Base-by-base conservation (phyloP, 2,797 vertebrate genomes). In the Austrolebias charrua region DNA sequence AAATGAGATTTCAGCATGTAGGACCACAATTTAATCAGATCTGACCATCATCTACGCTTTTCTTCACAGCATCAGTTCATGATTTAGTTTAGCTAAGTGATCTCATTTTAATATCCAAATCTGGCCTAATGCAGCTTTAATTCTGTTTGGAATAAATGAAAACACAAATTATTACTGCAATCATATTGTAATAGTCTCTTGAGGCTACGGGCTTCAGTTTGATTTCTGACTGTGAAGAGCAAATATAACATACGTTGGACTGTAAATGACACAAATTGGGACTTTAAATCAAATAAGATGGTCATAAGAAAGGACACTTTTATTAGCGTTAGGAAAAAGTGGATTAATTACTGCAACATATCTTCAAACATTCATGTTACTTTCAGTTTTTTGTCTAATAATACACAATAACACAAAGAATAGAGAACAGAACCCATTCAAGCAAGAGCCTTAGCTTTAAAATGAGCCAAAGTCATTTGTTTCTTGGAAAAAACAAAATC, bases 61-160 rank as follows among this genome's bases (percentile, higher is more conserved):
- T 46, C 13, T 51, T 49, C 20, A 29, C 6, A 65, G 48, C 48
- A 55, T 11, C 58, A 46, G n/a, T 55, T 71, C 72, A 55, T 35
- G 54, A 62, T 76, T 75, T 40, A 40, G 31, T 62, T 42, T 45
- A 18, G 19, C 63, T 38, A 19, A 40, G 44, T 47, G 35, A 8
- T 38, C 35, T 38, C 38, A 45, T 62, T 53, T 63, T 42, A 52
- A 49, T 40, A 60, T 52, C 45, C 43, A 74, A 77, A 66, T 71
- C 2, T 77, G n/a, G 1, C 47, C 52, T 70, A 71, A 74, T 58
- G 43, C 24, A 50, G 28, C 18, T 74, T 68, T 83, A 73, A 88
- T 76, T 66, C 2, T 66, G 63, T 86, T 76, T 71, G 18, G 46
- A 82, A 79, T 55, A 73, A 79, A 80, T 71, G 29, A 75, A 80